Percentiles rank a stretch among this genome's conserved stretches.
These are phyloP conservation scores for Hippocampus barbouri DNA, from an alignment of 2,113 vertebrate species.

Conservation along the genomic window DNA sequence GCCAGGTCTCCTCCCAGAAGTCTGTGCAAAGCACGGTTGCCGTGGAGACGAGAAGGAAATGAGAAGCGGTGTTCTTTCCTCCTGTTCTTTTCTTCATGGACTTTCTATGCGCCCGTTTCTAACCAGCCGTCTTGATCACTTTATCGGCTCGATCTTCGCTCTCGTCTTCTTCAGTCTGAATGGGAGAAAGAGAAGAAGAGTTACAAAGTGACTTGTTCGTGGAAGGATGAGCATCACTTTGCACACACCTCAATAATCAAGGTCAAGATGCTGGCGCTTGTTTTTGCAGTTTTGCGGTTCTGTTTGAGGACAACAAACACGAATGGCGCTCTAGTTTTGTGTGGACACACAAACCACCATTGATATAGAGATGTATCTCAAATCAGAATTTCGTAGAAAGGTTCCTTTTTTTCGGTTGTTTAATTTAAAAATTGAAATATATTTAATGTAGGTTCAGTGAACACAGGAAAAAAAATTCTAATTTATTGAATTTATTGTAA, in stretches of 20 bases:
- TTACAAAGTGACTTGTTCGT: constrained; percentile 19
- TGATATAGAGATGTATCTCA: neutral
- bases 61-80: constrained; percentile 39
- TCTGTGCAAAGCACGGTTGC: constrained; percentile 61
- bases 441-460: too few relatives aligned
- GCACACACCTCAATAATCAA: neutral
- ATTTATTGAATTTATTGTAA: too few relatives aligned
- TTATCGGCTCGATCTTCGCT: constrained; percentile 19
- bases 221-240: neutral
- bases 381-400: neutral
- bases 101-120: constrained; percentile 34
- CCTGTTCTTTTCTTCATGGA: constrained; percentile 28
- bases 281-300: neutral
- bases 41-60: constrained; percentile 58
- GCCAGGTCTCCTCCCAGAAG: constrained; percentile 51
- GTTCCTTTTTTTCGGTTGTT: neutral
- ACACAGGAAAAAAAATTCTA: too few relatives aligned
- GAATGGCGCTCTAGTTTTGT: neutral
- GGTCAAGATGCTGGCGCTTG: neutral
- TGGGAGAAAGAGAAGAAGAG: constrained; percentile 33
- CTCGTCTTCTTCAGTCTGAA: constrained; percentile 44
- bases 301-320: neutral
- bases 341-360: neutral
- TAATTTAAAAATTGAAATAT: too few relatives aligned
- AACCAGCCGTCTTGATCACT: constrained; percentile 55